Evolutionary conservation across 2,888 invertebrate genomes (phyloP).

Genomic region (Heliconius ismenius): DNA sequence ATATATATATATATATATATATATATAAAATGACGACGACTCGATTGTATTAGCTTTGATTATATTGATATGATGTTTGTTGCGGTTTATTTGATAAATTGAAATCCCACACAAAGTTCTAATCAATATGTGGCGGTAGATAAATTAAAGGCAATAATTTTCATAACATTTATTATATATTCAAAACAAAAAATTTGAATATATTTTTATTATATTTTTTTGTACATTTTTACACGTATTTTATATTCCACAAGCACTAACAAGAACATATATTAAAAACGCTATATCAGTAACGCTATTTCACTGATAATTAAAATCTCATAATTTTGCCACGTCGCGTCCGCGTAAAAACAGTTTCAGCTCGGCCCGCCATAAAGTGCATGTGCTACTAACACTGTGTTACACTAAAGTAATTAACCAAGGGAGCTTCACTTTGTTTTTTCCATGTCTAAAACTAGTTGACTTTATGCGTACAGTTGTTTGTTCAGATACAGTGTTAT

Average conservation of each 20-base stretch:
- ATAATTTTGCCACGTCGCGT: conserved; percentile 9
- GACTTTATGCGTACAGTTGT: conserved; percentile 21
- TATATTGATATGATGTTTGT: not conserved
- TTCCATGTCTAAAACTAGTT: conserved; percentile 14
- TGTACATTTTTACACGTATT: not conserved
- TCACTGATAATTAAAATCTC: conserved; percentile 14
- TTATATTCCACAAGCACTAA: not conserved
- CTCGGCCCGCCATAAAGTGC: conserved; percentile 31
- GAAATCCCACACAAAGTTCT: not conserved
- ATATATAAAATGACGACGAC: not conserved
- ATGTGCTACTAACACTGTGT: conserved; percentile 32
- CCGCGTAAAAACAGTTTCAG: conserved; percentile 15
- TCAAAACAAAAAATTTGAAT: too few species aligned
- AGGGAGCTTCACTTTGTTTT: conserved; percentile 17
- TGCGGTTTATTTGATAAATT: conserved; percentile 3
- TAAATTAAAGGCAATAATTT: too few species aligned
- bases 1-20: not conserved
- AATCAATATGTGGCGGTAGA: not conserved
- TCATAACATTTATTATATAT: too few species aligned
- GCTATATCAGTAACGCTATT: not conserved
- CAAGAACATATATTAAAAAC: conserved; percentile 1
- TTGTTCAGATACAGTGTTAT: not conserved
- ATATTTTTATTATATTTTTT: too few species aligned
- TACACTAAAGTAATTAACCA: conserved; percentile 32
- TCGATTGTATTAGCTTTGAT: not conserved